Evolutionary conservation across 2,888 invertebrate species (phyloP), one percentile per base, ranked within the genome.

Genomic region (Pemphredon lugubris): DNA sequence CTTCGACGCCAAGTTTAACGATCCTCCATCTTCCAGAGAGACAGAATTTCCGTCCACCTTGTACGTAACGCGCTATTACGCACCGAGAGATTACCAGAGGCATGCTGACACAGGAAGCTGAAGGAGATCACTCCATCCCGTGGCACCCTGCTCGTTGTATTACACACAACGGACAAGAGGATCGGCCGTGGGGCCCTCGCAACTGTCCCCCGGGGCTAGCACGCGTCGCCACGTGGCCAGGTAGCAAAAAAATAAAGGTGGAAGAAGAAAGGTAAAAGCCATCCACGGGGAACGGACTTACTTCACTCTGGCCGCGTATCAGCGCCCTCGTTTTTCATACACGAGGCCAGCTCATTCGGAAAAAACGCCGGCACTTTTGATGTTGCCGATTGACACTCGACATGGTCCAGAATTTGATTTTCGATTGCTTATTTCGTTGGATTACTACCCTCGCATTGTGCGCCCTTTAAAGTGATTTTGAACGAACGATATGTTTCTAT

Each of bases 221-320:
- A 79, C 79, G 79, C 79, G 79, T 77, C 79, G 79, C 79, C 85
- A 85, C 85, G 85, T 83, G 85, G 79, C 80, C 84, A 83, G 83
- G 81, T 83, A 84, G 79, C 79, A 72, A 80, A 73, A 73, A 63
- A 59, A 71, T 54, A 44, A 61, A 53, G 39, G 16, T 26, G 30
- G 37, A 51, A 30, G 50, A 47, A 42, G 63, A 70, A 68, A 68
- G 71, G 58, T 77, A 75, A 73, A 69, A 75, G 73, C 74, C 67
- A 73, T 68, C 50, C 67, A 50, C 58, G 61, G 61, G 63, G 26
- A 44, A 44, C 50, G 44, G 67, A 57, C 68, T 68, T 34, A 57
- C 51, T 53, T 51, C 34, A n/a, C n/a, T n/a, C n/a, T 61, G 37
- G 16, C 39, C 37, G 26, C n/a, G 58, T 20, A 20, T 26, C 32